phyloP scores from a whole-genome alignment of 2,888 invertebrate genomes.

The Catocala fraxini region DNA sequence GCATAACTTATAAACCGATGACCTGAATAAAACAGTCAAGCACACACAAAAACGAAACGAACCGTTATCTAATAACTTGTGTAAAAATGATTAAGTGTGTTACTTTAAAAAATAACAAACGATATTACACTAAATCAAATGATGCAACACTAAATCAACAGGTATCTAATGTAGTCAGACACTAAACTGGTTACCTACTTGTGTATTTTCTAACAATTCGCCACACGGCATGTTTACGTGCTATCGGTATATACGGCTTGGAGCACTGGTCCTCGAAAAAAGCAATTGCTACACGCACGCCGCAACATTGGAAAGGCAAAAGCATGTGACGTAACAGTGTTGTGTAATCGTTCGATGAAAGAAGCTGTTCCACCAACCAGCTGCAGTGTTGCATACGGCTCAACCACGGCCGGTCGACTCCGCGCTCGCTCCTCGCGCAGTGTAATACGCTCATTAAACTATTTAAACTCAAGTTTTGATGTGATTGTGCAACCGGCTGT shows the following conservation, averaged over 20 bases:
- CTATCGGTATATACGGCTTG: conserved; percentile 25
- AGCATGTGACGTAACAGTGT: conserved; percentile 75
- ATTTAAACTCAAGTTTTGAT: conserved; percentile 20
- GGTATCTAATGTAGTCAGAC: background rate
- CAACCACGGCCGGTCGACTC: conserved; percentile 65
- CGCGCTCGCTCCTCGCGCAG: conserved; percentile 47
- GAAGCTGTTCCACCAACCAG: conserved; percentile 66
- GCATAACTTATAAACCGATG: too few species aligned
- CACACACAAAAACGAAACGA: too few species aligned
- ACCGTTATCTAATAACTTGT: too few species aligned
- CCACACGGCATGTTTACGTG: conserved; percentile 28
- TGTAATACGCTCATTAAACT: conserved; percentile 36
- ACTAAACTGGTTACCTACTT: conserved; percentile 39
- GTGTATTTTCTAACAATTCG: conserved; percentile 24
- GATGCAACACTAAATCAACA: conserved; percentile 1
- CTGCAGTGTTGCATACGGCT: conserved; percentile 76
- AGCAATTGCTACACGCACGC: conserved; percentile 70
- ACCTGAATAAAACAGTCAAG: too few species aligned
- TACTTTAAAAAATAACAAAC: background rate
- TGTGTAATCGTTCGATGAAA: conserved; percentile 81
- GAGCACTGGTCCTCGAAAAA: conserved; percentile 51
- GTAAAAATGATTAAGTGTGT: background rate
- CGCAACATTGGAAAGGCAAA: conserved; percentile 80
- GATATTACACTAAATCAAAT: background rate
- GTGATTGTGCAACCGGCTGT: conserved; percentile 48